Percentiles rank a stretch among this genome's conserved stretches.
These are phyloP conservation scores for Saccostrea echinata DNA, from an alignment of 1,140 invertebrate species.

Conservation along the genomic window DNA sequence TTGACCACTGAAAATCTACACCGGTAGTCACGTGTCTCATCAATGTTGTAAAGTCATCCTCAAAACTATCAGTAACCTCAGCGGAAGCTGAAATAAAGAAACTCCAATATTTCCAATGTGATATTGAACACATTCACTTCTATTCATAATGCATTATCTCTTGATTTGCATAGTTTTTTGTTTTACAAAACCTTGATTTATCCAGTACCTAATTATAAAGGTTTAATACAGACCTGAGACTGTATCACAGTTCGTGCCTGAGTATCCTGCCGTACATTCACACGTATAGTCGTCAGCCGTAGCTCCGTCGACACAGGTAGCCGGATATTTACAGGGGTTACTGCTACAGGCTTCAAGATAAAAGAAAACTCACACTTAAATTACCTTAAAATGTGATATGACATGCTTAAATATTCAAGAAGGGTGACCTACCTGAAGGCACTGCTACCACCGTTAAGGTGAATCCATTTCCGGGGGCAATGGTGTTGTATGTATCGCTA, in stretches of 20 bases:
- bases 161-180: no score
- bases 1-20: neutral
- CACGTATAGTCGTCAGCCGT: neutral
- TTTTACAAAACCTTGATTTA: no score
- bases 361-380: neutral
- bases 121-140: no score
- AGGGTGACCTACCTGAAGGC: no score
- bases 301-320: neutral
- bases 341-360: neutral
- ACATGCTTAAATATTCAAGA: no score
- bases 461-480: neutral
- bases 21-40: neutral
- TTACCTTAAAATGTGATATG: no score
- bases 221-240: neutral
- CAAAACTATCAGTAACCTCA: neutral
- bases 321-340: neutral
- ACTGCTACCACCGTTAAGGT: neutral
- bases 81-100: neutral
- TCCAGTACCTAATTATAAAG: no score
- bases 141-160: no score
- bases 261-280: neutral
- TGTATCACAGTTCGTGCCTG: neutral
- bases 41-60: neutral
- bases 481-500: neutral
- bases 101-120: no score